Base-by-base conservation (phyloP, 2,888 invertebrate genomes). In the Frankliniella fusca region DNA sequence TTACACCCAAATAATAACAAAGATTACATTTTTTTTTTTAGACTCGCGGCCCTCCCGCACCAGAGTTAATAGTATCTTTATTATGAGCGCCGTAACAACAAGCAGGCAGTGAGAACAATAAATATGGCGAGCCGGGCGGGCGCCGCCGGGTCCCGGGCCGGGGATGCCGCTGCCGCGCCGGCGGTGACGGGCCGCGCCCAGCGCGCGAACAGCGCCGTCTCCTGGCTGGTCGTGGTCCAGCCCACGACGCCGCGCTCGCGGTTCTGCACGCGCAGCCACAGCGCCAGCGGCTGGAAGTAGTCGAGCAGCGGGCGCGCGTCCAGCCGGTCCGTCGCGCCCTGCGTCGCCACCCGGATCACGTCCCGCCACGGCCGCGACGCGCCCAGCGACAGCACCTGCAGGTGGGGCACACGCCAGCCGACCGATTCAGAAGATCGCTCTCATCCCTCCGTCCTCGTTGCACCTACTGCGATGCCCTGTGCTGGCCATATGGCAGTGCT, bases 191-290 rank as follows among this genome's bases (percentile, higher is more conserved):
- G 70, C 70, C 70, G 27, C 1, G 70, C 70, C 70, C 70, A 76
- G 70, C 70, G 70, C 11, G 70, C 70, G 70, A 76, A 76, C 70
- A 76, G 70, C 70, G 70, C 91, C 76, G 92, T 90, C 86, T 94
- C 94, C 83, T 93, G 91, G 84, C 90, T 90, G 86, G 90, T 92
- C 0, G 92, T 91, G 84, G 90, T 92, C 95, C 95, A 96, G 0
- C 95, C 95, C 23, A 94, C 91, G 0, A 93, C 89, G 2, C 90
- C 90, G 85, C 93, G 93, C 84, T 93, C 92, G 54, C 92, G 89
- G 86, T 95, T 95, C 86, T 94, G 93, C 3, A 93, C 91, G 82
- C 93, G 91, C 0, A 97, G 90, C 95, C 95, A 97, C 0, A 92
- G 89, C 83, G 92, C 90, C 23, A 97, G 88, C 0, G 96, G 97